Conservation (phyloP, 2,113 vertebrate genomes). For the Leptosomus discolor region DNA sequence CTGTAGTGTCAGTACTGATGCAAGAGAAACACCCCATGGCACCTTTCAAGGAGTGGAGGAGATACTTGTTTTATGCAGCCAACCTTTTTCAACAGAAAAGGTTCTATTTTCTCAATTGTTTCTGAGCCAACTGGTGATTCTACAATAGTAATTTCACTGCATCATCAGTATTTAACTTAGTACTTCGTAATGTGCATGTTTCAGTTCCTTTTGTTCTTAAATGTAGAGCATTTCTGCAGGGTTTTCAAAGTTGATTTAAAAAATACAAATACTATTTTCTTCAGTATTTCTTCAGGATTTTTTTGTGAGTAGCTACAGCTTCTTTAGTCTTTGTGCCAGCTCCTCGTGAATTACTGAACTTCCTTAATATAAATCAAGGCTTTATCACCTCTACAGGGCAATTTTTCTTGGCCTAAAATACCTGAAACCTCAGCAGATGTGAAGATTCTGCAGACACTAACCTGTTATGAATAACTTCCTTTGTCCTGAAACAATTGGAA, state of each 20-base stretch:
- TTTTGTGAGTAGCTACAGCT: neutral
- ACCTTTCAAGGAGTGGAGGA: neutral
- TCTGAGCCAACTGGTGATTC: neutral
- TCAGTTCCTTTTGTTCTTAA: neutral
- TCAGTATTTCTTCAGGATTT: neutral
- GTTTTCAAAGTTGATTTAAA: neutral
- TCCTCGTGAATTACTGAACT: neutral
- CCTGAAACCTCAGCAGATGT: neutral
- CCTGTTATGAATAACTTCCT: neutral
- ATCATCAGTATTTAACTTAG: neutral
- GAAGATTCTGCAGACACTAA: neutral
- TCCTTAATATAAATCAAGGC: neutral
- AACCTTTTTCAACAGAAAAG: neutral
- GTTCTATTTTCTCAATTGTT: neutral
- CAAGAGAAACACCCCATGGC: neutral
- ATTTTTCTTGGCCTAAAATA: neutral
- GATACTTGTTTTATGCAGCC: neutral
- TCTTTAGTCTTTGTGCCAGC: neutral
- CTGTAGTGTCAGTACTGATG: neutral
- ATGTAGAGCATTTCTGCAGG: neutral
- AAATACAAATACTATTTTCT: neutral
- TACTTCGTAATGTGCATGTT: neutral
- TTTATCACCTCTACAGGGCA: neutral
- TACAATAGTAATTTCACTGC: neutral
- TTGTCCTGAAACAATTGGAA: neutral